phyloP scores from a whole-genome alignment of 2,797 vertebrate genomes.

The Meriones psammophilus region DNA sequence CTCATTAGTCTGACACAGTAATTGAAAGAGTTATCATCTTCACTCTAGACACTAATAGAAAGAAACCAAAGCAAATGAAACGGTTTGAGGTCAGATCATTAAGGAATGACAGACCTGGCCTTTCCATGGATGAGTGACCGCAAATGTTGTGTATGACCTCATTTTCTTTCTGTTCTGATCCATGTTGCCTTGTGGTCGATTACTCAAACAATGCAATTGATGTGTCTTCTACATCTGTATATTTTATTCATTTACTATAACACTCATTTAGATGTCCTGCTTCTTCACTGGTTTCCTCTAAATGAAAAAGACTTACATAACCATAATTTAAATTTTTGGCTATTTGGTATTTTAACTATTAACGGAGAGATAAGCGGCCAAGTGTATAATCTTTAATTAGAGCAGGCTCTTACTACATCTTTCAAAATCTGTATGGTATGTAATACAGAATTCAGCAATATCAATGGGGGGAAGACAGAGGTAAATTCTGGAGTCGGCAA shows the following conservation, averaged over 20 bases:
- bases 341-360: slow-evolving; percentile 59
- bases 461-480: not conserved
- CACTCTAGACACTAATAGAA: not conserved
- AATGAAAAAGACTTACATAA: slow-evolving; percentile 5
- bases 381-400: slow-evolving; percentile 53
- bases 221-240: not conserved
- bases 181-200: not conserved
- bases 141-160: not conserved
- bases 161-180: not conserved
- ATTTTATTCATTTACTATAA: not conserved
- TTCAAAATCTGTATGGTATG: not conserved
- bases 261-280: not conserved
- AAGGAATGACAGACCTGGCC: not conserved
- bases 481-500: slow-evolving; percentile 53
- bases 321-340: not conserved
- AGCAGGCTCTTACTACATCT: slow-evolving; percentile 5
- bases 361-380: not conserved
- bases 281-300: slow-evolving; percentile 34
- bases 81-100: not conserved
- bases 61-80: slow-evolving; percentile 22
- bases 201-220: not conserved
- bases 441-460: not conserved
- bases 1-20: not conserved
- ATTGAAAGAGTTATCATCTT: not conserved
- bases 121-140: not conserved